phyloP scores from a whole-genome alignment of 2,113 vertebrate genomes.

The Lethenteron reissneri region DNA sequence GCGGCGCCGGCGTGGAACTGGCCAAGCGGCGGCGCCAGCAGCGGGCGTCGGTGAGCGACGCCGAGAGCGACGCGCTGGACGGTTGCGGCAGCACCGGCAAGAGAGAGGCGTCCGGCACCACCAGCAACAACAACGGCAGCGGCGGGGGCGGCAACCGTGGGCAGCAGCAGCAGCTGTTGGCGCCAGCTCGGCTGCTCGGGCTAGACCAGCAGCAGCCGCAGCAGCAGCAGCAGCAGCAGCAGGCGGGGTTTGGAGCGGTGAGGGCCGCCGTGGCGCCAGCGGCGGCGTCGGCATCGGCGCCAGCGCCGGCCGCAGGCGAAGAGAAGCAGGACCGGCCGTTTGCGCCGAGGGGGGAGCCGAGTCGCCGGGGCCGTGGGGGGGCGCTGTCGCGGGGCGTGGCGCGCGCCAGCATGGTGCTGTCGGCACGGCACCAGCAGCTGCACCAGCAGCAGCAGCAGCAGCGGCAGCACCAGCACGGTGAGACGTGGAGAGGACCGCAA shows the following conservation, averaged over 20 bases:
- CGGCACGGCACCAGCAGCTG: constrained; percentile 20
- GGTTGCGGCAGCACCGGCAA: too few species aligned
- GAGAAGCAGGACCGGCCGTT: constrained; percentile 1
- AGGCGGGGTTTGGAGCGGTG: constrained; percentile 18
- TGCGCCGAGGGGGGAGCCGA: constrained; percentile 48
- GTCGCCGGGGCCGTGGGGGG: constrained; percentile 49
- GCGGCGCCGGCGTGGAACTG: constrained; percentile 20
- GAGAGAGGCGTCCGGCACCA: too few species aligned
- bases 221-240: constrained; percentile 68
- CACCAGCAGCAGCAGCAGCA: constrained; percentile 26
- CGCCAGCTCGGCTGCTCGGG: constrained; percentile 49
- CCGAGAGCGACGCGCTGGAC: neutral
- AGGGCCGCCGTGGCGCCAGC: neutral
- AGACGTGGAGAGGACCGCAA: constrained; percentile 6
- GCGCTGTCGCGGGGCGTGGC: constrained; percentile 9
- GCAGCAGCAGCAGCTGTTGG: constrained; percentile 22
- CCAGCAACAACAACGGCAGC: neutral
- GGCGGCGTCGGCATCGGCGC: neutral
- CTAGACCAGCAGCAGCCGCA: constrained; percentile 61
- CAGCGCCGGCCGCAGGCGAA: neutral
- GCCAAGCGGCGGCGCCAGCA: neutral
- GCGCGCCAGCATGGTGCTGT: constrained; percentile 15
- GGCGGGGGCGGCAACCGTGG: neutral
- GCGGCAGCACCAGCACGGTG: constrained; percentile 1
- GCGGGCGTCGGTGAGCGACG: constrained; percentile 4